These are phyloP conservation scores for Clunio marinus DNA, from an alignment of 2,888 invertebrate genomes.

Conservation along the genomic window DNA sequence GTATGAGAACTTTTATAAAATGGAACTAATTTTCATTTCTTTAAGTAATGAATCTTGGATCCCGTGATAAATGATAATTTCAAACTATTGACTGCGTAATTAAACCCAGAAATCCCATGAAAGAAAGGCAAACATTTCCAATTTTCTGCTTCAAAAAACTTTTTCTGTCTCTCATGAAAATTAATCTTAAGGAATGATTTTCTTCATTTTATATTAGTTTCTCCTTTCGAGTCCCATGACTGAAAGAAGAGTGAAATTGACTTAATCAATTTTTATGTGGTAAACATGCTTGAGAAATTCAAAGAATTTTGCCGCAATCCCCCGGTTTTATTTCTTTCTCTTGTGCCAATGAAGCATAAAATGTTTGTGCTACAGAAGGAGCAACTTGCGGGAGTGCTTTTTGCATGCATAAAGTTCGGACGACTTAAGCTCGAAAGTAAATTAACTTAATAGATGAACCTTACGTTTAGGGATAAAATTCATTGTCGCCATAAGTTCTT, in stretches of 20 bases:
- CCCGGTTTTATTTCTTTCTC: constrained; percentile 30
- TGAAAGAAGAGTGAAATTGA: constrained; percentile 23
- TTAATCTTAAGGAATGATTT: constrained; percentile 28
- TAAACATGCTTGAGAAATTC: constrained; percentile 34
- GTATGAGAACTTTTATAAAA: background rate
- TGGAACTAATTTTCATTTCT: constrained; percentile 5
- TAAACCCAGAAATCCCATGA: constrained; percentile 6
- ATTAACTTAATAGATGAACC: background rate
- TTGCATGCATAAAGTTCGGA: background rate
- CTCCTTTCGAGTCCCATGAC: background rate
- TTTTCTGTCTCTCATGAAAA: constrained; percentile 29
- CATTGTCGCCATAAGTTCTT: background rate
- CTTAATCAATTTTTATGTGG: constrained; percentile 39
- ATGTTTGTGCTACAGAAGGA: background rate
- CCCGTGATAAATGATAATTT: constrained; percentile 1
- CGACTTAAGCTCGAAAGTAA: background rate
- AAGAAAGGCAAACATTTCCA: constrained; percentile 14
- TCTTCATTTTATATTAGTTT: background rate
- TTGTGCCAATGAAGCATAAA: constrained; percentile 14
- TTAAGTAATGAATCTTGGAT: background rate
- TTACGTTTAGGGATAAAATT: background rate
- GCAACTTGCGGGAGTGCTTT: background rate
- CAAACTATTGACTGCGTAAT: constrained; percentile 25
- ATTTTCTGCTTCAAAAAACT: constrained; percentile 35
- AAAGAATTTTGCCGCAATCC: constrained; percentile 22